Evolutionary conservation across 2,113 vertebrate species (phyloP).

Genomic region (Scomber colias): DNA sequence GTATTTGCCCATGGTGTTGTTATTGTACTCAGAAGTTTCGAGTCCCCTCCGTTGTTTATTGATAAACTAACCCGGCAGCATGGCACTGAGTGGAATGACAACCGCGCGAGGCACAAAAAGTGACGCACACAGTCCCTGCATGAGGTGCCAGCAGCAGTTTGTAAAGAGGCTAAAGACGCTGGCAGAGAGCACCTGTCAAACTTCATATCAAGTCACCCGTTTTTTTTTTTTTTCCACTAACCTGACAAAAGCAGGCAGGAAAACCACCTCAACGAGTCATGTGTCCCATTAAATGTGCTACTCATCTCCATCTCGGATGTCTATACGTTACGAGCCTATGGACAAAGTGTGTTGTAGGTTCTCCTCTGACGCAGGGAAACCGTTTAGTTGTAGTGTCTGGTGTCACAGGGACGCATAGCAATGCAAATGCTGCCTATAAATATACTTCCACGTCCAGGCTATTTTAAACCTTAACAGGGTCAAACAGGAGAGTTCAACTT

Average conservation of each 20-base stretch:
- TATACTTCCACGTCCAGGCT: conserved; percentile 77
- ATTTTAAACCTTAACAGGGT: conserved; percentile 73
- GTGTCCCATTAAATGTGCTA: conserved; percentile 42
- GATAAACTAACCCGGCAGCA: conserved; percentile 26
- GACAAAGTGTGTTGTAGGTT: conserved; percentile 90
- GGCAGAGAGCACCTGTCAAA: conserved; percentile 87
- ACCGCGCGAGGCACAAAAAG: conserved; percentile 51
- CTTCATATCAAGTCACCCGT: conserved; percentile 85
- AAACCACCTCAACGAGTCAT: conserved; percentile 11
- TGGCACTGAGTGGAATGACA: conserved; percentile 56
- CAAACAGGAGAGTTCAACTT: conserved; percentile 65
- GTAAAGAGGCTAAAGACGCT: conserved; percentile 50
- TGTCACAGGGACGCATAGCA: conserved; percentile 88
- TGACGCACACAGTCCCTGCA: conserved; percentile 58
- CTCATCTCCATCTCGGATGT: not conserved
- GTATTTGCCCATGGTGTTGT: not conserved
- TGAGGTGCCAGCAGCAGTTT: conserved; percentile 48
- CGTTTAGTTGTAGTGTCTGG: conserved; percentile 92
- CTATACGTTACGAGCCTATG: conserved; percentile 43
- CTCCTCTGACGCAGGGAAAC: conserved; percentile 93
- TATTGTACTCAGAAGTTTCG: not conserved
- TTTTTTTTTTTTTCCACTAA: conserved; percentile 65
- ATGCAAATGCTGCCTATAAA: conserved; percentile 90
- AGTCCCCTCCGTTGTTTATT: conserved; percentile 43
- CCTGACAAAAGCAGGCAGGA: conserved; percentile 20